Base-by-base conservation (phyloP, 1,140 invertebrate species). In the Pinna nobilis region DNA sequence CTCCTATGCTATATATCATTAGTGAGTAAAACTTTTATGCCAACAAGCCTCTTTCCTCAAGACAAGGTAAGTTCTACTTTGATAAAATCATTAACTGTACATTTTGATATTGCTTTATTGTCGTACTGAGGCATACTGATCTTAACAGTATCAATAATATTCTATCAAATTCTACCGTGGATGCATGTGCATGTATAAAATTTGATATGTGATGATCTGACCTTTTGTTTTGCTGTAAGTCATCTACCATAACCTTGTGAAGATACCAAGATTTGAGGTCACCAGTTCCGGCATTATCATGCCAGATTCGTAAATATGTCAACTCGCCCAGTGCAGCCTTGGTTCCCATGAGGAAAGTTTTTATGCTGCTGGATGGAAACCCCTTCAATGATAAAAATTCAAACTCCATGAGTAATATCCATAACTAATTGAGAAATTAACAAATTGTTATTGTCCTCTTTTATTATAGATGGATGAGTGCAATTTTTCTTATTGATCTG, bases 221-320 rank as follows among this genome's bases (percentile, higher is more conserved):
- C 82, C 69, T 80, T 55, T 75, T 65, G 18, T 77, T 68, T 64
- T 41, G 80, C 76, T 91, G 90, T 33, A 92, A 66, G 74, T 92
- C 91, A 37, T 87, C 83, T 4, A 92, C 81, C 4, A 89, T 78
- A 13, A 92, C 81, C 71, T 85, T 84, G 59, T 87, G 79, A 1
- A 89, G 76, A 63, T 80, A 89, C 88, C 89, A 90, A 18, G 80
- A 82, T 7, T 79, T 76, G 18, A 81, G 63, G 30, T 79, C 67
- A 3, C 84, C 83, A 28, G 71, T 55, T 0, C 88, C 89, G 15
- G 84, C 79, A 67, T 88, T 87, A 71, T 90, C 88, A 71, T 89
- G 87, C 88, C 88, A 89, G 9, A 89, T 84, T 30, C 86, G 76
- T 25, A 90, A 44, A 75, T 84, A 86, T 9, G 79, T 66, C 13